phyloP scores from a whole-genome alignment of 2,113 vertebrate genomes.

The Lagenorhynchus albirostris region DNA sequence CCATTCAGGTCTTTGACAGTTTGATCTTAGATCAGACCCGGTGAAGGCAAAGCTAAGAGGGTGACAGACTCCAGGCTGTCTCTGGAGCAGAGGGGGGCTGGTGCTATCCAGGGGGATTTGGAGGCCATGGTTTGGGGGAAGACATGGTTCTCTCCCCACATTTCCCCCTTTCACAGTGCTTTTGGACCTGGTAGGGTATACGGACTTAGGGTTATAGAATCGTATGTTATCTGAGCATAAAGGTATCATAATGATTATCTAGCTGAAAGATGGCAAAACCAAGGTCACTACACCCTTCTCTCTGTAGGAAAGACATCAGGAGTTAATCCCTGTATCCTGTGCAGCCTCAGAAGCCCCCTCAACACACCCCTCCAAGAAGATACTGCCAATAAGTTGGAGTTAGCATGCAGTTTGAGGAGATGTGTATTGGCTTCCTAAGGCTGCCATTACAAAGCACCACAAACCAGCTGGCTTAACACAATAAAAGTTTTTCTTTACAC shows the following conservation, averaged over 20 bases:
- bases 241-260: not conserved
- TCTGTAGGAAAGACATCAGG: not conserved
- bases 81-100: not conserved
- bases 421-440: not conserved
- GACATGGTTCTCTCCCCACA: not conserved
- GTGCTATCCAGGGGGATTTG: not conserved
- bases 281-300: not conserved
- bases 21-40: constrained; percentile 37
- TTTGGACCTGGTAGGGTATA: not conserved
- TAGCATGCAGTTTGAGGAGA: not conserved
- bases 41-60: constrained; percentile 38
- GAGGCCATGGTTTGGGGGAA: not conserved
- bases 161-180: not conserved
- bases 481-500: not conserved
- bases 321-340: not conserved
- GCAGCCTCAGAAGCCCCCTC: not conserved
- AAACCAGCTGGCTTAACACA: not conserved
- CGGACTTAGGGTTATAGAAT: not conserved
- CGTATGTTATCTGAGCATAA: not conserved
- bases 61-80: not conserved
- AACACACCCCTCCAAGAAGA: not conserved
- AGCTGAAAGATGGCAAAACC: not conserved
- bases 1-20: constrained; percentile 20
- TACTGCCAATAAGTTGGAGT: not conserved
- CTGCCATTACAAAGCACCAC: not conserved